Evolutionary conservation across 2,888 invertebrate species (phyloP).

Genomic region (Rhopalosiphum nymphaeae): DNA sequence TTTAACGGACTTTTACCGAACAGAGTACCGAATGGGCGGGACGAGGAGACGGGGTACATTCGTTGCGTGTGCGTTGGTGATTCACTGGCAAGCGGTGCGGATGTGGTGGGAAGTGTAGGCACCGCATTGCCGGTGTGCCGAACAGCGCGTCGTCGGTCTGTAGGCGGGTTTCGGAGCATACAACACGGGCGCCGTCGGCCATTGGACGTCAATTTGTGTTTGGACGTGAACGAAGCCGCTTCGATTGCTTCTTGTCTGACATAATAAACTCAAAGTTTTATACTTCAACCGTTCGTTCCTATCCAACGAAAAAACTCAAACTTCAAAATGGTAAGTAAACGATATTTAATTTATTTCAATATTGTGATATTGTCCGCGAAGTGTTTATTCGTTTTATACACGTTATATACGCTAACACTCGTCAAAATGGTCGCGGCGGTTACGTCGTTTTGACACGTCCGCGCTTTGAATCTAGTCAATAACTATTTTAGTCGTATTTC

Average conservation of each 20-base stretch:
- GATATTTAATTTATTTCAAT: no score
- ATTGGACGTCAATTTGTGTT: slow-evolving; percentile 54
- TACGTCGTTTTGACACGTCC: background rate
- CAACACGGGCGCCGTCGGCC: slow-evolving; percentile 18
- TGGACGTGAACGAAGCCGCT: slow-evolving; percentile 60
- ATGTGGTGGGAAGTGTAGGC: slow-evolving; percentile 37
- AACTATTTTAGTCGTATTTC: no score
- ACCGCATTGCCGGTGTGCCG: slow-evolving; percentile 54
- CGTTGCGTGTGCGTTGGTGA: slow-evolving; percentile 32
- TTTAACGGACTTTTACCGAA: background rate
- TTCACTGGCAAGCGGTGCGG: background rate
- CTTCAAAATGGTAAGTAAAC: slow-evolving; percentile 60
- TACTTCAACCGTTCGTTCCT: slow-evolving; percentile 37
- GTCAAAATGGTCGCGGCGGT: background rate
- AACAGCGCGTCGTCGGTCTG: slow-evolving; percentile 58
- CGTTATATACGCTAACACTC: background rate
- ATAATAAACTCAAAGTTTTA: background rate
- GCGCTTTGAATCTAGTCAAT: no score
- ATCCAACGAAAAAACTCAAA: slow-evolving; percentile 21
- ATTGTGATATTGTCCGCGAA: background rate
- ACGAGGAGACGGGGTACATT: background rate
- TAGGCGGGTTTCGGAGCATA: slow-evolving; percentile 49
- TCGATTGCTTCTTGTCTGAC: slow-evolving; percentile 58
- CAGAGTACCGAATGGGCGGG: background rate
- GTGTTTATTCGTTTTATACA: background rate